Conservation (phyloP, 1,140 invertebrate genomes). For the Arion vulgaris region DNA sequence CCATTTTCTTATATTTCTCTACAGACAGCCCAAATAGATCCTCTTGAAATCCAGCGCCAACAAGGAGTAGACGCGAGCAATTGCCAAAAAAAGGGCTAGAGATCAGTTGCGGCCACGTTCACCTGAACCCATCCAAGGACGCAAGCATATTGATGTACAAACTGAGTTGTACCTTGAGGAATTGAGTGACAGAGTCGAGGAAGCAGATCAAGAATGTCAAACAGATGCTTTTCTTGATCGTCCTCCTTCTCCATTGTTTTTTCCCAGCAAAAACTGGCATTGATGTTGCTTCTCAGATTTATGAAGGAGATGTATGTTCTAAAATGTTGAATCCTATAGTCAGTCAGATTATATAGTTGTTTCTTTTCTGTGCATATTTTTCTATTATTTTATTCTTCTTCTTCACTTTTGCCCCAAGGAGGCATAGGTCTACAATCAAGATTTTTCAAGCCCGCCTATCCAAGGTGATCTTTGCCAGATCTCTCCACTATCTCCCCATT, state of each 20-base stretch:
- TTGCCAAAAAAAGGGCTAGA: slow-evolving; percentile 71
- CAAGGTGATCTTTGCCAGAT: no score
- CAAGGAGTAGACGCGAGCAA: slow-evolving; percentile 69
- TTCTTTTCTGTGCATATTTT: no score
- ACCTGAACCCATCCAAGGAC: slow-evolving; percentile 79
- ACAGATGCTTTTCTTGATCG: slow-evolving; percentile 89
- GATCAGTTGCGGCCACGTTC: slow-evolving; percentile 69
- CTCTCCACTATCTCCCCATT: no score
- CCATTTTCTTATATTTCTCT: not conserved
- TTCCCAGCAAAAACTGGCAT: slow-evolving; percentile 85
- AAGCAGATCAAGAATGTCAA: slow-evolving; percentile 84
- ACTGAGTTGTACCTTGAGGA: slow-evolving; percentile 91
- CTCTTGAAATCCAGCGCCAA: slow-evolving; percentile 72
- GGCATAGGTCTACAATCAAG: no score
- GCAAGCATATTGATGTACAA: slow-evolving; percentile 87
- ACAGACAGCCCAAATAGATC: slow-evolving; percentile 69
- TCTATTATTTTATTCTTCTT: no score
- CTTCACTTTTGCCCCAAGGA: no score
- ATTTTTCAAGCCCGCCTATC: no score
- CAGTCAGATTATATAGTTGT: no score
- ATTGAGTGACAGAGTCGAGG: slow-evolving; percentile 76
- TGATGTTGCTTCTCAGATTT: slow-evolving; percentile 88
- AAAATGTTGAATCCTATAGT: no score
- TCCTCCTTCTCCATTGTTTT: slow-evolving; percentile 81
- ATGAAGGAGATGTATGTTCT: slow-evolving; percentile 85